Evolutionary conservation across 2,888 invertebrate species (phyloP), one percentile per base, ranked within the genome.

Genomic region (Drosophila maculinotata): DNA sequence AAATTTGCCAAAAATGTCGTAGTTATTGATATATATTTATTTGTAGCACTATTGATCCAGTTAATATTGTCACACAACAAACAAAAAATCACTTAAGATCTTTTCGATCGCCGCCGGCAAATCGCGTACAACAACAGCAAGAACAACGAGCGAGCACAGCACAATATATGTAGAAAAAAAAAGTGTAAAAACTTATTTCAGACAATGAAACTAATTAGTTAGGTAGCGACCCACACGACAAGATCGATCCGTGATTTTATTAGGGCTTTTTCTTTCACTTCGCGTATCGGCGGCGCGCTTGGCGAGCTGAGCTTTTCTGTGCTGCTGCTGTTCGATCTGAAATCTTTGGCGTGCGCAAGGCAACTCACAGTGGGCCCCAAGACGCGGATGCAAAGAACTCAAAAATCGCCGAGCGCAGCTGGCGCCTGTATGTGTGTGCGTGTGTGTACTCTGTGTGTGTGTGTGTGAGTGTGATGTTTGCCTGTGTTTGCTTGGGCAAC

Each of bases 261-360:
- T 41, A 36, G 30, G 38, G 39, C 62, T 20, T 63, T 42, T 49
- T 15, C 35, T 17, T 44, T 30, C 23, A 45, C 45, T 52, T 62
- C 85, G 72, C 80, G 76, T 45, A 47, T 42, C 64, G 62, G 12
- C 9, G 17, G 31, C 81, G 62, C 53, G 54, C 44, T 48, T 56
- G 36, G 39, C 58, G 75, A 85, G 65, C 85, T 78, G 58, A 82
- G 88, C 76, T 82, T 80, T 67, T 57, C 41, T 31, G 70, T 35
- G 48, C 48, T 69, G 64, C 60, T 71, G 72, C 58, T 63, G 76
- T 44, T 79, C 81, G 88, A 84, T 88, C 78, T 83, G 87, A 85
- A 84, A 88, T 81, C 86, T 83, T 85, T 78, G 89, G 76, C 88
- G 86, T 84, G 82, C 87, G 81, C 86, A 86, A 86, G 87, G 79